Evolutionary conservation across 2,113 vertebrate species (phyloP).

Genomic region (Haemorhous mexicanus): DNA sequence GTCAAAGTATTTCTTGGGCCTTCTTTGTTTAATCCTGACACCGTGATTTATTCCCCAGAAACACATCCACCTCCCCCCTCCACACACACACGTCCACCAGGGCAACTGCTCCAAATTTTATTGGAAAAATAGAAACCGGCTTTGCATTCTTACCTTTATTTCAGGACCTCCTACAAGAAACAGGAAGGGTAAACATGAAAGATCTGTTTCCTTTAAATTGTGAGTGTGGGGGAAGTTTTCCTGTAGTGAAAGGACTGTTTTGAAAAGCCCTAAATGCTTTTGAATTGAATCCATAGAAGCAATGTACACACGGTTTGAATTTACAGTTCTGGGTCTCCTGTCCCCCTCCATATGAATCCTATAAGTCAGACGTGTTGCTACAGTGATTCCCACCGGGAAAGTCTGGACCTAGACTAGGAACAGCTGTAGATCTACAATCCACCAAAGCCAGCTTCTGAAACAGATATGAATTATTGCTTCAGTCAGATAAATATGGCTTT

Average conservation of each 20-base stretch:
- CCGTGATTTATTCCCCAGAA: not conserved
- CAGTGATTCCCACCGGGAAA: constrained; percentile 70
- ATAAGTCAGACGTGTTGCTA: constrained; percentile 75
- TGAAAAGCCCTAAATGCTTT: constrained; percentile 68
- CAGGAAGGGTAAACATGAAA: constrained; percentile 72
- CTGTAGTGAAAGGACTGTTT: constrained; percentile 63
- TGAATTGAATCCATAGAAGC: constrained; percentile 65
- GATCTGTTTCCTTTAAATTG: constrained; percentile 68
- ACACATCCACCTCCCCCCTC: constrained; percentile 24
- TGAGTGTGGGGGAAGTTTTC: constrained; percentile 40
- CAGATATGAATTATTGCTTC: constrained; percentile 75
- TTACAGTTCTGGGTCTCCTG: constrained; percentile 71
- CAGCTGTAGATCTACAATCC: constrained; percentile 72
- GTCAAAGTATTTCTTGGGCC: not conserved
- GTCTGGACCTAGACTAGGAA: constrained; percentile 67
- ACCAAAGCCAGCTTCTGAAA: constrained; percentile 73
- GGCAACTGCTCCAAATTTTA: constrained; percentile 55
- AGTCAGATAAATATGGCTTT: constrained; percentile 67
- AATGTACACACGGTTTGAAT: constrained; percentile 77
- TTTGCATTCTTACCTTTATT: constrained; percentile 69
- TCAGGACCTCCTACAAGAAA: constrained; percentile 71
- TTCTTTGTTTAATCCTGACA: not conserved
- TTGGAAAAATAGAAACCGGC: constrained; percentile 56
- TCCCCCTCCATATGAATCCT: constrained; percentile 70
- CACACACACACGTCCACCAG: not conserved